Evolutionary conservation across 30 jellyfish, hydroid and myxozoan genomes (phyloP), one percentile per base, ranked within the genome.

Genomic region (Turritopsis rubra): DNA sequence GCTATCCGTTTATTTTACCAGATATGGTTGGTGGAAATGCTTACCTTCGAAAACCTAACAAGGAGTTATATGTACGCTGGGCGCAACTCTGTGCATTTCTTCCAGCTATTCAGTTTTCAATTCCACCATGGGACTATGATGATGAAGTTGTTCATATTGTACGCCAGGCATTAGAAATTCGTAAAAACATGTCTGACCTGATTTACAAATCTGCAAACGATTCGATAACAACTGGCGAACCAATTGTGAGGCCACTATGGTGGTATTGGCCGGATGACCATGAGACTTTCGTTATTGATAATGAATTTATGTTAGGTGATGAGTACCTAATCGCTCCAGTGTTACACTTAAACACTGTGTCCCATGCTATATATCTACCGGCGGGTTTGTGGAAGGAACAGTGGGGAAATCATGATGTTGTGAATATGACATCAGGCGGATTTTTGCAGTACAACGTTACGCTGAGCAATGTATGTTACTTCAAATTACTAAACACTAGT

Each of bases 1-100:
- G 98, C 1, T 92, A 92, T 79, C 98, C 98, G 0, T 92, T 80
- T 65, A 79, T 92, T 21, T 85, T 92, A 17, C 98, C 98, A 21
- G 98, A 92, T 82, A 92, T 92, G 98, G 96, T 92, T 52, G 98
- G 98, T 9, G 98, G 98, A 20, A 92, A 92, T 88, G 95, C 96
- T 1, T 84, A 87, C 41, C 22, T 8, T 41, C 76, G 88, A 28
- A 72, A 41, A 68, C 97, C 97, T 52, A 92, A 85, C 70, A 86
- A 89, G 72, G 98, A 92, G 80, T 78, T 92, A 27, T 92, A 88
- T 88, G 82, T 92, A 20, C 85, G 98, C 28, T 92, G 98, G 98
- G 68, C 88, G 23, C 98, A 92, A 84, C 84, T 92, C 30, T 66
- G 81, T 53, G 96, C 84, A 17, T 92, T 92, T 84, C 71, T 92